Evolutionary conservation across 2,888 invertebrate species (phyloP), one percentile per base, ranked within the genome.

Genomic region (Lasioglossum figueresi): DNA sequence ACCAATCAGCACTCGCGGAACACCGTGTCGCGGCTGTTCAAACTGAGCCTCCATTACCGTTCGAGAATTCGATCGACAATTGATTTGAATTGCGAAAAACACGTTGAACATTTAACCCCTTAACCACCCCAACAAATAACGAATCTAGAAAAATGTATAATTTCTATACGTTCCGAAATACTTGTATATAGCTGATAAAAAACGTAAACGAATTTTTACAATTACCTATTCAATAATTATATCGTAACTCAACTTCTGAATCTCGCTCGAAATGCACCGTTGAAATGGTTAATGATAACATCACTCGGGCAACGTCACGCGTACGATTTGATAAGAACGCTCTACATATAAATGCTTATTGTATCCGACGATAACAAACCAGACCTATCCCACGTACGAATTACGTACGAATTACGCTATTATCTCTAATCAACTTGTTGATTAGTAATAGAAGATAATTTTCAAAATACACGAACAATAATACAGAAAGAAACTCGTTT

Each of bases 61-160:
- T 40, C 12, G 23, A 75, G n/a, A 70, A 70, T 40, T 70, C n/a
- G 14, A 70, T 37, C 16, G 48, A 34, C 40, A 16, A 48, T 23
- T 37, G 34, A 70, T 48, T 37, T 16, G 43, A 77, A 63, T 63
- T 78, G 56, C n/a, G n/a, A 56, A 12, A 56, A 56, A 56, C n/a
- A 56, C 56, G 56, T n/a, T 12, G 56, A n/a, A 56, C n/a, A n/a
- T 56, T 56, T n/a, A n/a, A 23, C 52, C 23, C 52, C 52, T n/a
- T 56, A 10, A 12, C 56, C 56, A 12, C 4, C n/a, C 10, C 12
- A 56, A 12, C n/a, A 12, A 56, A 56, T n/a, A 10, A 56, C 56
- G 4, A 12, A 56, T 56, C 56, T n/a, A n/a, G 56, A 12, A n/a
- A n/a, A 56, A n/a, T n/a, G 4, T n/a, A n/a, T 56, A n/a, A n/a